phyloP scores from a whole-genome alignment of 2,888 invertebrate genomes.

The Scelioninae gen. 1 region DNA sequence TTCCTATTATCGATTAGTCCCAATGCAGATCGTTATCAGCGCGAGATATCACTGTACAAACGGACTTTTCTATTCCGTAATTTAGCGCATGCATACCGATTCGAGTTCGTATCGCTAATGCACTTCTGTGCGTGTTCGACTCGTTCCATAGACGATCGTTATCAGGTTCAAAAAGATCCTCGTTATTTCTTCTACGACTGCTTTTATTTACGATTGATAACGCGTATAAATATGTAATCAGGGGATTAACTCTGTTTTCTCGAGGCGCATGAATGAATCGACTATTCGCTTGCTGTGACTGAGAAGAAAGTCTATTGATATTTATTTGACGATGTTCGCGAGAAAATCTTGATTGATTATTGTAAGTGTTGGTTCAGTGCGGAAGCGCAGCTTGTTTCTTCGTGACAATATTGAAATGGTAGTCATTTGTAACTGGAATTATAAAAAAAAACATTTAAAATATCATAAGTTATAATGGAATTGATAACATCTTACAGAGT shows the following conservation, averaged over 20 bases:
- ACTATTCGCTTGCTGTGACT: too few relatives aligned
- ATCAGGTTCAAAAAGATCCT: conserved; percentile 44
- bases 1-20: conserved; percentile 71
- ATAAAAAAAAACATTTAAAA: too few relatives aligned
- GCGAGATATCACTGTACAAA: conserved; percentile 29
- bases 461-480: too few relatives aligned
- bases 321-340: too few relatives aligned
- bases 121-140: conserved; percentile 54
- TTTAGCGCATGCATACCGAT: conserved; percentile 46
- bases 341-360: too few relatives aligned
- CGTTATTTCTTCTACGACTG: conserved; percentile 16
- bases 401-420: too few relatives aligned
- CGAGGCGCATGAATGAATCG: too few relatives aligned
- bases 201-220: conserved; percentile 44
- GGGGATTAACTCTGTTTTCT: conserved; percentile 10
- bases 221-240: conserved; percentile 27
- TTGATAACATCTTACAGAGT: too few relatives aligned
- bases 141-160: conserved; percentile 20
- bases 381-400: too few relatives aligned
- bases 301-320: too few relatives aligned
- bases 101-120: conserved; percentile 59
- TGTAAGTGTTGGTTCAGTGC: too few relatives aligned
- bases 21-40: conserved; percentile 67
- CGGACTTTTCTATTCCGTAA: conserved; percentile 43
- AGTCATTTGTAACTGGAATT: too few relatives aligned